Evolutionary conservation across 2,797 vertebrate genomes (phyloP).

Genomic region (Lepus townsendii): DNA sequence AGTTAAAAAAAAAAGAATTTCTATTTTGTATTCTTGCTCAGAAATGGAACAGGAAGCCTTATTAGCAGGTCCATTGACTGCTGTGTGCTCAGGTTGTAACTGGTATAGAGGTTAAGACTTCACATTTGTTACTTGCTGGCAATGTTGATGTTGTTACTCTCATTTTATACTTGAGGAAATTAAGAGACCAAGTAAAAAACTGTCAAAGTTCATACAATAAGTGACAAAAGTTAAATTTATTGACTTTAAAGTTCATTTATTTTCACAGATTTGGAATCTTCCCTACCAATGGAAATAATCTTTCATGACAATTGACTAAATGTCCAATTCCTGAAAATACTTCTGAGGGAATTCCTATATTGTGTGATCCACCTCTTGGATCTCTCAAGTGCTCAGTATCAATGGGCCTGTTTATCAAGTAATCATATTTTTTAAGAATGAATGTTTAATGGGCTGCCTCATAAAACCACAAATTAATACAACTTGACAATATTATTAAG

Average conservation of each 20-base stretch:
- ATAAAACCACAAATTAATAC: slow-evolving; percentile 6
- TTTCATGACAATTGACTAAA: neutral
- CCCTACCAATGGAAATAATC: neutral
- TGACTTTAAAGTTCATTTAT: neutral
- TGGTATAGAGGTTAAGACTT: neutral
- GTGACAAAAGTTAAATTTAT: neutral
- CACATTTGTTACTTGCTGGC: neutral
- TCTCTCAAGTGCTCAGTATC: neutral
- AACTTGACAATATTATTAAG: slow-evolving; percentile 15
- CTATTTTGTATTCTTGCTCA: neutral
- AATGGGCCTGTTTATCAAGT: neutral
- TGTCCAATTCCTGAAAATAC: slow-evolving; percentile 11
- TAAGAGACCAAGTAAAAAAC: neutral
- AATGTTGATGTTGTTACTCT: neutral
- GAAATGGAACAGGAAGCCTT: neutral
- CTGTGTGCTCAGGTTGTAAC: neutral
- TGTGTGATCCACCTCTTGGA: neutral
- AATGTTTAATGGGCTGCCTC: slow-evolving; percentile 1
- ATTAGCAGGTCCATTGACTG: neutral
- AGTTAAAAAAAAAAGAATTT: slow-evolving; percentile 21
- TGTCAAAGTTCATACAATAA: slow-evolving; percentile 18
- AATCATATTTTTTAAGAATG: slow-evolving; percentile 15
- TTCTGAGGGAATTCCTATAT: neutral
- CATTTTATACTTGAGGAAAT: neutral
- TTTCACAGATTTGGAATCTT: slow-evolving; percentile 12